Evolutionary conservation across 2,888 invertebrate genomes (phyloP).

Genomic region (Eristalinus aeneus): DNA sequence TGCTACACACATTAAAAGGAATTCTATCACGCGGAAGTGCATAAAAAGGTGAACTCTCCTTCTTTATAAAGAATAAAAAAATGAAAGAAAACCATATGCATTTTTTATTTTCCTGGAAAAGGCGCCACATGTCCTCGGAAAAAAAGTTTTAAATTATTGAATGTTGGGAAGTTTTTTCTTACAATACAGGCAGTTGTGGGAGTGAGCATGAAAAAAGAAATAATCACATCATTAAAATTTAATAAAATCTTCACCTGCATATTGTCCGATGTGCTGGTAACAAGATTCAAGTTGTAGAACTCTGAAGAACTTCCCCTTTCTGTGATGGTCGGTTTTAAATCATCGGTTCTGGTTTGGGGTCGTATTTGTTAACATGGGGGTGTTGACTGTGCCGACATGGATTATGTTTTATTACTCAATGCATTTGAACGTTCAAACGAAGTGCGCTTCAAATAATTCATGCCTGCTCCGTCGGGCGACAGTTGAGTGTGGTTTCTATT

Average conservation of each 20-base stretch:
- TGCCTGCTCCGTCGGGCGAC: slow-evolving; percentile 16
- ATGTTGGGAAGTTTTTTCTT: slow-evolving; percentile 24
- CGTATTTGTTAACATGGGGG: slow-evolving; percentile 69
- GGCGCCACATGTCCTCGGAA: slow-evolving; percentile 62
- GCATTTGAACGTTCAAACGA: slow-evolving; percentile 30
- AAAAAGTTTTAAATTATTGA: slow-evolving; percentile 60
- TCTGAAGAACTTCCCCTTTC: slow-evolving; percentile 59
- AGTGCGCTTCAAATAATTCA: slow-evolving; percentile 30
- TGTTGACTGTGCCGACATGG: slow-evolving; percentile 67
- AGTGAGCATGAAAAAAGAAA: slow-evolving; percentile 59
- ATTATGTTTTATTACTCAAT: slow-evolving; percentile 67
- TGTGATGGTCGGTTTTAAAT: slow-evolving; percentile 57
- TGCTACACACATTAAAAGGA: neutral
- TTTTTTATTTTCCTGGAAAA: slow-evolving; percentile 70
- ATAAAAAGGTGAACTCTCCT: slow-evolving; percentile 24
- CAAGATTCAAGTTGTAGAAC: slow-evolving; percentile 57
- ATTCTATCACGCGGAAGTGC: slow-evolving; percentile 7
- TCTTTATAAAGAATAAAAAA: slow-evolving; percentile 1
- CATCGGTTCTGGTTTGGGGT: slow-evolving; percentile 69
- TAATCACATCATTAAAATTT: slow-evolving; percentile 71
- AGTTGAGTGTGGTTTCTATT: slow-evolving; percentile 44
- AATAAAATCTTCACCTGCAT: slow-evolving; percentile 71
- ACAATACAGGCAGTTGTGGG: slow-evolving; percentile 40
- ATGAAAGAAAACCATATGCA: slow-evolving; percentile 28
- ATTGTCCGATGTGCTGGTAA: slow-evolving; percentile 60